phyloP scores from a whole-genome alignment of 2,797 vertebrate species.

The Petrocephalus schoutedeni region DNA sequence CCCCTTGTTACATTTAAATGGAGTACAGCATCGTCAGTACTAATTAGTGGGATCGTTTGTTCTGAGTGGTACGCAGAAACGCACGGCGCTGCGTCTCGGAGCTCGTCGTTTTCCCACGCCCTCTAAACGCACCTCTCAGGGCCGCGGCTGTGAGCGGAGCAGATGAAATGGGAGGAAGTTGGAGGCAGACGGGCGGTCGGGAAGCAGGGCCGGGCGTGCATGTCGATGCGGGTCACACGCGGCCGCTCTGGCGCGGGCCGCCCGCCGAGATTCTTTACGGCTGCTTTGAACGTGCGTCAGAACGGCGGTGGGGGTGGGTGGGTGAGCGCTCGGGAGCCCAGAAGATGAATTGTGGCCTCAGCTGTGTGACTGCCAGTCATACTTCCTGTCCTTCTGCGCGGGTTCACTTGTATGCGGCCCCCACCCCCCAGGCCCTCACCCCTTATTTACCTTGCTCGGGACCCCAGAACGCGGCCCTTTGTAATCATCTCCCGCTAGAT shows the following conservation, averaged over 20 bases:
- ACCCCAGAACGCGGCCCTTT: conserved; percentile 17
- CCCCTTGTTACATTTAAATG: background rate
- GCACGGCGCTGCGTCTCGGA: background rate
- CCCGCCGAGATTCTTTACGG: conserved; percentile 3
- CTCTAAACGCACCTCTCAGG: background rate
- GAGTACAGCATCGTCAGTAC: background rate
- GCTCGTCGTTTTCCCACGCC: background rate
- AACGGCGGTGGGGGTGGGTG: background rate
- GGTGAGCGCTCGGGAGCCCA: background rate
- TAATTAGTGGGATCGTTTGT: background rate
- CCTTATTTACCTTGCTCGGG: conserved; percentile 16
- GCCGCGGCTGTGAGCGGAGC: background rate
- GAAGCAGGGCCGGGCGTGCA: background rate
- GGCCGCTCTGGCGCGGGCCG: background rate
- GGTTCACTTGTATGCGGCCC: background rate
- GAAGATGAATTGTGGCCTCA: conserved; percentile 2
- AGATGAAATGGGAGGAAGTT: background rate
- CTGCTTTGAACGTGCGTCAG: conserved; percentile 4
- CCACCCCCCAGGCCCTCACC: background rate
- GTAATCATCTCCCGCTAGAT: conserved; percentile 33
- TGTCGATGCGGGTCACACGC: background rate
- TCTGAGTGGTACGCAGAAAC: background rate
- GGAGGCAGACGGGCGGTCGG: background rate
- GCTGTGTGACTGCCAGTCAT: background rate
- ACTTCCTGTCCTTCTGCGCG: background rate